Evolutionary conservation across 1,140 invertebrate species (phyloP).

Genomic region (Ptiloglossa arizonensis): DNA sequence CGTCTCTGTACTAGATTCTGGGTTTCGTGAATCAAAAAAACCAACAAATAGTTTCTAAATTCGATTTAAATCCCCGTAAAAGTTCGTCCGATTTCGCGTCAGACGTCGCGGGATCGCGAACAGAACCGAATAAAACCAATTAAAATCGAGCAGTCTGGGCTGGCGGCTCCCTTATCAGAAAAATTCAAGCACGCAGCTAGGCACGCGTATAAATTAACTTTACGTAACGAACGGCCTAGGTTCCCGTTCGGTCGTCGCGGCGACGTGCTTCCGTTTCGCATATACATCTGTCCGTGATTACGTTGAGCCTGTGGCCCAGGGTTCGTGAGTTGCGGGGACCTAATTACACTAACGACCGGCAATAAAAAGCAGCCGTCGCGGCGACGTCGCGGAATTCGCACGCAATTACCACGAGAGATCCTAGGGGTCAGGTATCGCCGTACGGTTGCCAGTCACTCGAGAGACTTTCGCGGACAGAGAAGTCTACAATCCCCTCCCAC

Average conservation of each 20-base stretch:
- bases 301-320: constrained; percentile 15
- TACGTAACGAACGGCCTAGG: constrained; percentile 27
- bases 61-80: neutral
- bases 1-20: no score
- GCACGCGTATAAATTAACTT: constrained; percentile 35
- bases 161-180: constrained; percentile 16
- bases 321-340: constrained; percentile 53
- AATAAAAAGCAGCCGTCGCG: constrained; percentile 65
- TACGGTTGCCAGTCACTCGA: constrained; percentile 20
- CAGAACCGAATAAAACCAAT: constrained; percentile 13
- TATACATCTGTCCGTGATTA: constrained; percentile 49
- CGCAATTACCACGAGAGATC: constrained; percentile 60
- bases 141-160: neutral
- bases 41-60: neutral
- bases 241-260: constrained; percentile 7
- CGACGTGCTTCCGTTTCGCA: constrained; percentile 40
- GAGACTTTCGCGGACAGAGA: constrained; percentile 34
- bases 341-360: constrained; percentile 69
- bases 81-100: neutral
- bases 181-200: constrained; percentile 14
- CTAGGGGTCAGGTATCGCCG: constrained; percentile 55
- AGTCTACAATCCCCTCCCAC: neutral
- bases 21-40: no score
- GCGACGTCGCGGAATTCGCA: constrained; percentile 67
- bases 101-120: neutral